Base-by-base conservation (phyloP, 2,888 invertebrate species). In the Drosophila diplacantha region DNA sequence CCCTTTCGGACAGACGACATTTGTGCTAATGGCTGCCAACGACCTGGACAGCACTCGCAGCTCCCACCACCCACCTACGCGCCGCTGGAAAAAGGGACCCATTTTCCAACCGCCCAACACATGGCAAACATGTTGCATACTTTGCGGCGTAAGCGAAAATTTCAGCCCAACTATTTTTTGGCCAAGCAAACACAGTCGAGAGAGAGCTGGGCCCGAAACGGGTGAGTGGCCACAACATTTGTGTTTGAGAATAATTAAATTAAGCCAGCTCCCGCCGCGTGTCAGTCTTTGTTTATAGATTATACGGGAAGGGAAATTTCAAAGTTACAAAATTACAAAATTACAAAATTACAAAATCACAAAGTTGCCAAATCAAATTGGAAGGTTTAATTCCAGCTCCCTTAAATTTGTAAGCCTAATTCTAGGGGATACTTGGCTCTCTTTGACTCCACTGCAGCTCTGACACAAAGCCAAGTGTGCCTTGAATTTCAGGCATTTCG, bases 11-110 rank as follows among this genome's bases (percentile, higher is more conserved):
- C 63, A 62, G 54, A 61, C 61, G 68, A 67, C 67, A 68, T 68
- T 68, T 68, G 62, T 69, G 69, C 68, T 68, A 69, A 68, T 69
- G 69, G 69, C 54, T 69, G 69, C 74, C 77, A 77, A 82, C 82
- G 82, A 79, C 80, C 77, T 75, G 80, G 61, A 49, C 60, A 61
- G 29, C 56, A 34, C 12, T 44, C 5, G 26, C 9, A 38, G 9
- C 37, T 1, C 24, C 20, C 9, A 26, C 3, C 9, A 8, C 26
- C 26, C 26, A 9, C 14, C 26, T n/a, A 44, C 26, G 18, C 3
- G 8, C 26, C 24, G n/a, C 56, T 20, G 39, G 41, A 26, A 26
- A 11, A 26, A 11, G 18, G 20, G 20, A 22, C 29, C 18, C 29
- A 14, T 18, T 44, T 44, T n/a, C 43, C 43, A 7, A 44, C 43